These are phyloP conservation scores for Heliocidaris tuberculata DNA, from an alignment of 35 echinoderm and acorn worm genomes.

Conservation along the genomic window DNA sequence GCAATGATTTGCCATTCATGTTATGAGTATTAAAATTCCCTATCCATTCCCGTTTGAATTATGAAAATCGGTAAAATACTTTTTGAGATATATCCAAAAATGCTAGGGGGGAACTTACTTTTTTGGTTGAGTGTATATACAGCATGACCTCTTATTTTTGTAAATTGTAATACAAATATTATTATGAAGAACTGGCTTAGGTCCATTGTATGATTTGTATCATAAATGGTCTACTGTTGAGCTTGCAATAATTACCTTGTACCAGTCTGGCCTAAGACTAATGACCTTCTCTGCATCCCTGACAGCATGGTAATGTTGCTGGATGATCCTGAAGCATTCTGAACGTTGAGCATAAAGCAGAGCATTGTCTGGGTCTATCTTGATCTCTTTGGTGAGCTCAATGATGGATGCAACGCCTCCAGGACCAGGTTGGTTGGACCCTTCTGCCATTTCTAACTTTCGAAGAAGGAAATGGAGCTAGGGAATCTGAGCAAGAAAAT, in stretches of 20 bases:
- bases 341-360: conserved; percentile 61
- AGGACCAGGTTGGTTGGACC: background rate
- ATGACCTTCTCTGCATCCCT: conserved; percentile 76
- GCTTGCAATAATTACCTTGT: conserved; percentile 6
- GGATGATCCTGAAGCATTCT: conserved; percentile 56
- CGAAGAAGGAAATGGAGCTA: background rate
- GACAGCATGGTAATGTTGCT: conserved; percentile 67
- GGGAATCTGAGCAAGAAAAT: background rate
- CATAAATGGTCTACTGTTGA: background rate
- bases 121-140: too few species aligned
- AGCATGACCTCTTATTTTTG: too few species aligned
- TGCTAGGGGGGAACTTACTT: too few species aligned
- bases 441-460: background rate
- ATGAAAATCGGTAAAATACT: too few species aligned
- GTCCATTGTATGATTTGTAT: too few species aligned
- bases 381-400: conserved; percentile 70
- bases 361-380: conserved; percentile 57
- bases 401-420: conserved; percentile 55
- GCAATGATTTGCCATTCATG: too few species aligned
- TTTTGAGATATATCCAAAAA: too few species aligned
- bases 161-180: background rate
- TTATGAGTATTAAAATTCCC: too few species aligned
- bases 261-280: conserved; percentile 68
- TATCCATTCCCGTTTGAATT: too few species aligned
- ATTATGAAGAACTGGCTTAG: background rate